Base-by-base conservation (phyloP, 2,888 invertebrate genomes). In the Drosophila rubida region DNA sequence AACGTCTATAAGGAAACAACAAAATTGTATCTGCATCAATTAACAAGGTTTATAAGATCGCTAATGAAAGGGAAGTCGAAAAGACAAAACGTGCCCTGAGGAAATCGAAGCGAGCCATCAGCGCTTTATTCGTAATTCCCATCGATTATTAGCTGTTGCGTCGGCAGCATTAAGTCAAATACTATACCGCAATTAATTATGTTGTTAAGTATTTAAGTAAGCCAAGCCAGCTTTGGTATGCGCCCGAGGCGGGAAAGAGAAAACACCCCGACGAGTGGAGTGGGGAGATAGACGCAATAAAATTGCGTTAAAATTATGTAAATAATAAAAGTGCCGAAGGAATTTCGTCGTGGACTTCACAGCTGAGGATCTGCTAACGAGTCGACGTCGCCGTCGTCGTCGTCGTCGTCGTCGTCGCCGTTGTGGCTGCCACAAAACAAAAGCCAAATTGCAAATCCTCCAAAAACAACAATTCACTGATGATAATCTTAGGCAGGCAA, bases 401-500 rank as follows among this genome's bases (percentile, higher is more conserved):
- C 11, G 11, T 11, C 68, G 27, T 7, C 14, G 44, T 25, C 14
- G 25, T 6, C n/a, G 48, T 48, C 49, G 49, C 2, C 51, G 51
- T 41, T 39, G 67, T 46, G 23, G 19, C 35, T 46, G 51, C 42
- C 57, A 37, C 58, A 55, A 71, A 72, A 71, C 51, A 60, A 61
- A 51, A 42, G 58, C 66, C 70, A 74, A 74, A 74, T 80, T 83
- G 84, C 54, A 83, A 73, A 77, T 73, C 66, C 63, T 45, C 11
- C 13, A 62, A 19, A 48, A 57, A 79, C 73, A 83, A 87, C 87
- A 83, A 81, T 74, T 69, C 67, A 74, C 78, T 77, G 84, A 87
- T 83, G 84, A 80, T 87, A 87, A 81, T 87, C 81, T 80, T 37
- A 69, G 71, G 59, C 73, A 80, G 83, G 80, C 83, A 86, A 80